Percentiles rank a stretch among this genome's conserved stretches.
These are phyloP conservation scores for Synergus laeviventris DNA, from an alignment of 2,888 invertebrate genomes.

Conservation along the genomic window DNA sequence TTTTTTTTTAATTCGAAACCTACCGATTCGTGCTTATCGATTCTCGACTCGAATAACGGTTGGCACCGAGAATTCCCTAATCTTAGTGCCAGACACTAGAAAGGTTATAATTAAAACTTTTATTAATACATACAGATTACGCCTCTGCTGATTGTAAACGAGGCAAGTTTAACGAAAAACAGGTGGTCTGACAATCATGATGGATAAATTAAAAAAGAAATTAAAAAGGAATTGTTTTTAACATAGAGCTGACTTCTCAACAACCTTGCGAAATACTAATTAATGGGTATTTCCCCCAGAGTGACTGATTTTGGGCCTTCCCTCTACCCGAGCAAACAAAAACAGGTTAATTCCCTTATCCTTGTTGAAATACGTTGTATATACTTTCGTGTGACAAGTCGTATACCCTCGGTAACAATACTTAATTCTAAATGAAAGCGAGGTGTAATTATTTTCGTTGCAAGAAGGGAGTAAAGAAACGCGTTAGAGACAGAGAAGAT, in stretches of 20 bases:
- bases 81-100: slow-evolving; percentile 48
- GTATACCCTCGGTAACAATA: slow-evolving; percentile 5
- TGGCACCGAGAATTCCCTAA: slow-evolving; percentile 47
- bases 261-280: no score
- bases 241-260: no score
- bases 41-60: slow-evolving; percentile 48
- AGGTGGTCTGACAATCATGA: no score
- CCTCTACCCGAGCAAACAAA: background rate
- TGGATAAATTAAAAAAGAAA: no score
- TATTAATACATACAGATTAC: background rate
- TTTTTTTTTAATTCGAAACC: slow-evolving; percentile 54
- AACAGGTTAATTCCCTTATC: background rate
- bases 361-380: slow-evolving; percentile 9
- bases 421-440: slow-evolving; percentile 31
- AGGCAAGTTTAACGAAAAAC: no score
- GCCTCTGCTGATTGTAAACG: no score
- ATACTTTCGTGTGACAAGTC: slow-evolving; percentile 8
- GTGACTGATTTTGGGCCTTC: background rate
- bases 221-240: no score
- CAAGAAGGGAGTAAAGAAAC: slow-evolving; percentile 33
- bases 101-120: slow-evolving; percentile 50
- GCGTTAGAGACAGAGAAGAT: slow-evolving; percentile 34
- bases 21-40: slow-evolving; percentile 50
- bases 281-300: no score
- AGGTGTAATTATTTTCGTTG: slow-evolving; percentile 33